A percentile compares a stretch with the other conserved stretches of the same genome.
Conservation (phyloP, 2,888 invertebrate genomes). For the Horisme vitalbata region DNA sequence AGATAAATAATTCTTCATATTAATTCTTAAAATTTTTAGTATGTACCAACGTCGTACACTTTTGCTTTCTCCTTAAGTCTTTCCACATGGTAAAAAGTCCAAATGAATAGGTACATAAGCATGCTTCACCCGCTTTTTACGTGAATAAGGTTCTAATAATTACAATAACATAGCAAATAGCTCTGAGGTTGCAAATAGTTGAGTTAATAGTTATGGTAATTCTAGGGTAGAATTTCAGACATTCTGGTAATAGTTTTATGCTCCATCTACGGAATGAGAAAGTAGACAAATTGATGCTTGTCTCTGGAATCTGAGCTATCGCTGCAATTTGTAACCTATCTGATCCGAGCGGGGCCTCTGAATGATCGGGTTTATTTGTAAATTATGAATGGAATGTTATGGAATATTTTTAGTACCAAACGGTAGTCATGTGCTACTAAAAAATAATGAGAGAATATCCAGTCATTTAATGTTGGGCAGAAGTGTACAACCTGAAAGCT, state of each 20-base stretch:
- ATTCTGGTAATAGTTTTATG: conserved; percentile 6
- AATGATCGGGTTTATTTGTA: neutral
- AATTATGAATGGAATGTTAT: conserved; percentile 6
- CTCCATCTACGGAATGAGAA: conserved; percentile 1
- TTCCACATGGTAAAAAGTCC: no score
- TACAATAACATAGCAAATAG: conserved; percentile 11
- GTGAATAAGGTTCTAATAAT: neutral
- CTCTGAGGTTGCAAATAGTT: conserved; percentile 10
- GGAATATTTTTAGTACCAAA: no score
- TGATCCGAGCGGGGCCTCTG: neutral
- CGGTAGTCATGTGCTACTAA: no score
- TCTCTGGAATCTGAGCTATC: conserved; percentile 5
- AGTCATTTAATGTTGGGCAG: no score
- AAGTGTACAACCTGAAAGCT: no score
- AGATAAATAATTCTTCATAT: no score
- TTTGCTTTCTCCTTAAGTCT: no score
- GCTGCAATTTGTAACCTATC: conserved; percentile 7
- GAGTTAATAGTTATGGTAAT: conserved; percentile 20
- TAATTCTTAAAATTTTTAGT: no score
- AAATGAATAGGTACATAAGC: no score
- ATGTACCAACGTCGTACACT: no score
- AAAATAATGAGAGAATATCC: no score
- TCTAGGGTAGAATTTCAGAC: conserved; percentile 10
- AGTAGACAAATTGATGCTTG: conserved; percentile 12
- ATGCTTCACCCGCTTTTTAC: neutral